These are phyloP conservation scores for Onychostruthus taczanowskii DNA, from an alignment of 2,113 vertebrate genomes.

Conservation along the genomic window DNA sequence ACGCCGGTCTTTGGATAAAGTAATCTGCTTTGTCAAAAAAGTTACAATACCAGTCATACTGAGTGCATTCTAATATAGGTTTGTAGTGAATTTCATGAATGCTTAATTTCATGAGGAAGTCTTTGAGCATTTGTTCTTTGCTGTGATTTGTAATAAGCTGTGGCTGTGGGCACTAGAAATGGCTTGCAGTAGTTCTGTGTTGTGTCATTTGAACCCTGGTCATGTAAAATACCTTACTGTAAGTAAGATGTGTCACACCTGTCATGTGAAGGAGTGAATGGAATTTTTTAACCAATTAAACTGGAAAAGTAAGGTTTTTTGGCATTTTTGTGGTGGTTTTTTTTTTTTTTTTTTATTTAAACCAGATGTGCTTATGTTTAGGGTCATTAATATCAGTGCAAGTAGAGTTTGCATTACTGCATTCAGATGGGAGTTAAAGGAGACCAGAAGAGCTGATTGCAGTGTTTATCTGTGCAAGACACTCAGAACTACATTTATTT, in stretches of 20 bases:
- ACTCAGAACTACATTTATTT: background rate
- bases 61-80: background rate
- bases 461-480: accelerated
- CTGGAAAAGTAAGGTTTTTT: background rate
- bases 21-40: background rate
- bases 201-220: background rate
- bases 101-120: background rate
- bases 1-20: background rate
- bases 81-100: background rate
- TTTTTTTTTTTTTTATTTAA: background rate
- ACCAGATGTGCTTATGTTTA: background rate
- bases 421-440: background rate
- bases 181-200: background rate
- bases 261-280: background rate
- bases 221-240: background rate
- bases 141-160: background rate
- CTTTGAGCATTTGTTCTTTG: background rate
- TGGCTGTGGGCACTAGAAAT: background rate
- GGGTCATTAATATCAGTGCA: background rate
- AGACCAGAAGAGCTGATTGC: background rate
- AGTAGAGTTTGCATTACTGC: background rate
- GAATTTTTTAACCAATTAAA: background rate
- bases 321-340: background rate
- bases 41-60: background rate
- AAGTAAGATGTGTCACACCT: background rate